Conservation (phyloP, 2,888 invertebrate species). For the Myathropa florea region DNA sequence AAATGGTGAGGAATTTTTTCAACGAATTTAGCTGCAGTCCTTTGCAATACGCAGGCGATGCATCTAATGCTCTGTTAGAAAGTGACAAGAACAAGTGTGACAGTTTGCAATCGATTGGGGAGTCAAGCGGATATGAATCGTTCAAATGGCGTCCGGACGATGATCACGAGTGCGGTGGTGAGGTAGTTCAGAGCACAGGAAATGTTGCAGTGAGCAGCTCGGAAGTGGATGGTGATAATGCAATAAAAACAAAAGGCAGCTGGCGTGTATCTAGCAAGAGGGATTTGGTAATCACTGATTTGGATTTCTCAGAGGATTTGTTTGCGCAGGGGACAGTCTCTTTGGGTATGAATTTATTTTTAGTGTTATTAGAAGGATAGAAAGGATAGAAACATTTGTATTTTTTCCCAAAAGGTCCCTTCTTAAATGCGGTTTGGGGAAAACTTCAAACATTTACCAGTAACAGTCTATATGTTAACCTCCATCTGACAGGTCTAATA, state of each 20-base stretch:
- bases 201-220: constrained; percentile 26
- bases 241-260: constrained; percentile 71
- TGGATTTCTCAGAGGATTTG: constrained; percentile 80
- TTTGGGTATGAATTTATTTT: constrained; percentile 75
- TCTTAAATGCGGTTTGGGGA: constrained; percentile 89
- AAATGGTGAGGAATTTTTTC: constrained; percentile 79
- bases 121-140: constrained; percentile 89
- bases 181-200: constrained; percentile 67
- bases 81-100: constrained; percentile 80
- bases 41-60: constrained; percentile 30
- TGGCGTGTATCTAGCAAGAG: constrained; percentile 78
- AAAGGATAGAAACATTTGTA: no score
- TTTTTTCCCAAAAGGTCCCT: constrained; percentile 84
- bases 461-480: constrained; percentile 91
- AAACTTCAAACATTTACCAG: constrained; percentile 92
- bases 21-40: constrained; percentile 75
- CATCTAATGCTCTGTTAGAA: constrained; percentile 70
- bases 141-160: constrained; percentile 84
- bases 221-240: constrained; percentile 53
- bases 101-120: constrained; percentile 87
- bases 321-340: constrained; percentile 81
- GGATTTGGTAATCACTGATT: constrained; percentile 77
- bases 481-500: constrained; percentile 92
- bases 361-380: not conserved
- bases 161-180: constrained; percentile 77